These are phyloP conservation scores for Heptranchias perlo DNA, from an alignment of 2,113 vertebrate species.

Conservation along the genomic window DNA sequence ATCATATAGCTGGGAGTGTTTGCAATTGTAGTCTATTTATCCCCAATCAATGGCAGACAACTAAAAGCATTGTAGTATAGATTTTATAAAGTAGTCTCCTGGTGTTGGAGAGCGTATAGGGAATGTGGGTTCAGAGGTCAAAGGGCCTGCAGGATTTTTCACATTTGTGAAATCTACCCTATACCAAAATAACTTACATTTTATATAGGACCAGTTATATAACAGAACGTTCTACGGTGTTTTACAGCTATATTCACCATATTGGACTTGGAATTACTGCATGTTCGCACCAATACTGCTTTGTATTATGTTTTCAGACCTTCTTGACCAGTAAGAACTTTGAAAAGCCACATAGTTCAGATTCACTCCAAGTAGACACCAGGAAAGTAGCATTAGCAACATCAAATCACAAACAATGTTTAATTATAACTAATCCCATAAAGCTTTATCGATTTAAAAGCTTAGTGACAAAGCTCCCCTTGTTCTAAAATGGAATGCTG, in stretches of 20 bases:
- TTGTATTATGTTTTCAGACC: not conserved
- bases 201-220: too few species aligned
- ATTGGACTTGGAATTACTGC: not conserved
- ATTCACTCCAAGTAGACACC: not conserved
- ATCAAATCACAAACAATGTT: not conserved
- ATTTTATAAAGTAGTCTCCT: not conserved
- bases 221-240: not conserved
- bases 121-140: not conserved
- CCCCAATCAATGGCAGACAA: too few species aligned
- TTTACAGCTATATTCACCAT: not conserved
- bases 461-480: not conserved
- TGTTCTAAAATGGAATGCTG: not conserved
- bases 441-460: not conserved
- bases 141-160: not conserved
- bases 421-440: not conserved
- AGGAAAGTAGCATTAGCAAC: not conserved
- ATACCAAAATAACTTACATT: not conserved
- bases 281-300: not conserved
- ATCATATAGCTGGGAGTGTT: not conserved
- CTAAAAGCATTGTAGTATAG: not conserved
- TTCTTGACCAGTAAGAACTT: not conserved
- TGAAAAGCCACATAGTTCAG: not conserved
- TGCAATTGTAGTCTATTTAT: not conserved
- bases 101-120: not conserved
- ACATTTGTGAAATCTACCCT: not conserved